These are phyloP conservation scores for Diploptera punctata DNA, from an alignment of 2,888 invertebrate genomes.

Conservation along the genomic window DNA sequence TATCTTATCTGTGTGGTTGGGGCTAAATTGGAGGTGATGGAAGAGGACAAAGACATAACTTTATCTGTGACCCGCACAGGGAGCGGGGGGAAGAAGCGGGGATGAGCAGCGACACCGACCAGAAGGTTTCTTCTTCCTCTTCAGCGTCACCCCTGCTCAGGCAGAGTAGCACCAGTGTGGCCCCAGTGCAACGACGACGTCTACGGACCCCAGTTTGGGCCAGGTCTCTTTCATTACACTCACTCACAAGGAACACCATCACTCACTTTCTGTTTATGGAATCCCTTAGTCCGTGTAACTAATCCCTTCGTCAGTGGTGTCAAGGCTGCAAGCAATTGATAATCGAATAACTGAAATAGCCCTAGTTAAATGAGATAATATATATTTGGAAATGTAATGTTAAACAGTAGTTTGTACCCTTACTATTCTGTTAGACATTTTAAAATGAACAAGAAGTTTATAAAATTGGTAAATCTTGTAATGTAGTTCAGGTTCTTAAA, in stretches of 20 bases:
- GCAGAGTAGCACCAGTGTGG: constrained; percentile 56
- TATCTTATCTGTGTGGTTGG: constrained; percentile 2
- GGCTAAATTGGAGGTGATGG: background rate
- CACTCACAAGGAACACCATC: background rate
- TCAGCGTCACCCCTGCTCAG: constrained; percentile 58
- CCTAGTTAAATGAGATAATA: too few species aligned
- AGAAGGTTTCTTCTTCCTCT: constrained; percentile 58
- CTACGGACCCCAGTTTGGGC: constrained; percentile 85
- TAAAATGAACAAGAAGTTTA: too few species aligned
- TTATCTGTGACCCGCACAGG: constrained; percentile 21
- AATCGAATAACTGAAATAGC: too few species aligned
- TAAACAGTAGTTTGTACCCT: too few species aligned
- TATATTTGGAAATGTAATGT: too few species aligned
- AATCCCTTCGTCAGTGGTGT: too few species aligned
- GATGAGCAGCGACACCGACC: constrained; percentile 49
- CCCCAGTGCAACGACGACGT: constrained; percentile 72
- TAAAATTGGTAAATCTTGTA: too few species aligned
- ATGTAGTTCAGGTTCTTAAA: too few species aligned
- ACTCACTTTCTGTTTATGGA: too few species aligned
- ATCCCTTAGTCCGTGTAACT: too few species aligned
- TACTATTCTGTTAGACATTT: too few species aligned
- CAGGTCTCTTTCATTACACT: constrained; percentile 58
- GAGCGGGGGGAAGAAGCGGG: constrained; percentile 62
- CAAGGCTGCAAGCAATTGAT: too few species aligned
- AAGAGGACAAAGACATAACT: constrained; percentile 2